Evolutionary conservation across 2,113 vertebrate genomes (phyloP), one percentile per base, ranked within the genome.

Genomic region (Ciconia maguari): DNA sequence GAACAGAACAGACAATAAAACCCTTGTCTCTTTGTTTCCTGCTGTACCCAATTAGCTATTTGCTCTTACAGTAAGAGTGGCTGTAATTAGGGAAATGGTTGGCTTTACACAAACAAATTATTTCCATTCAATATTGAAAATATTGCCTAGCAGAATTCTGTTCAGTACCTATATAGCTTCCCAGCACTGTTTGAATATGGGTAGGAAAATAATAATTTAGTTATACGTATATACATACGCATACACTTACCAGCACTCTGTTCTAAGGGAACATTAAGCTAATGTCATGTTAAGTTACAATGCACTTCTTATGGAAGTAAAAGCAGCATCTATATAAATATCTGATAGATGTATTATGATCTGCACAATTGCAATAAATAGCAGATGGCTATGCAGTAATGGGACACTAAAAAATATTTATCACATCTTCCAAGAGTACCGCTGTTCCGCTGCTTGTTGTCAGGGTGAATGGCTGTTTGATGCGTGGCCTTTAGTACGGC

Each of bases 391-490:
- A 58, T 17, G 13, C 62, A 66, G 54, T 95, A 91, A 96, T 91
- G 54, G 89, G 78, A 78, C 84, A 86, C 41, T 93, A 91, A 97
- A 96, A 97, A 90, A 65, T 94, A 93, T 91, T 96, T 95, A 93
- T 93, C 85, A 42, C 60, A 7, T 94, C 58, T 92, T 82, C 4
- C 0, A 2, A 72, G 44, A 57, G 41, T 89, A 71, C 36, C 1
- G 4, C 36, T 1, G 8, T 41, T 87, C 32, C 49, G 38, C 38
- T 70, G 32, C 27, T 88, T 52, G 52, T 24, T 93, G 48, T 90
- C 84, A 90, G 75, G 48, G 32, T 13, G 2, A 90, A 83, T 38
- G 49, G 51, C 75, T 66, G 42, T 54, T 51, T 78, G 36, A 81
- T 69, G 22, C 1, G 4, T 44, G 34, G 42, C 42, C 14, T 88